Evolutionary conservation across 2,797 vertebrate species (phyloP), one percentile per base, ranked within the genome.

Genomic region (Neosilurus hyrtlii): DNA sequence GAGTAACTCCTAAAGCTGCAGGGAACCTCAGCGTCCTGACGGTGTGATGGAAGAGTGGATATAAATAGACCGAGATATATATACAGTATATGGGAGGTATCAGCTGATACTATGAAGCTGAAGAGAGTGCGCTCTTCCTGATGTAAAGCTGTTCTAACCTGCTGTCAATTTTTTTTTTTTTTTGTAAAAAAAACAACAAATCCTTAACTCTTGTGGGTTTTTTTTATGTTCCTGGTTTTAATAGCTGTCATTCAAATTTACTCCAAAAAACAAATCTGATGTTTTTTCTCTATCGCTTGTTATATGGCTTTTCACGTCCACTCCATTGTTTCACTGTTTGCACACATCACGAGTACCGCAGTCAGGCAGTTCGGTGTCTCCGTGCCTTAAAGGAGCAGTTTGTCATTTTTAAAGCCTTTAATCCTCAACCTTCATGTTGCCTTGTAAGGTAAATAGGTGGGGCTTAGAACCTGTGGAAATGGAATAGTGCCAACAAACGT

Each of bases 161-260:
- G 89, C 90, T 90, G 90, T 89, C n/a, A n/a, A n/a, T n/a, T n/a
- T 79, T 84, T 84, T 76, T 75, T 71, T 73, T 80, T 85, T 85
- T 72, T 82, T 59, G 54, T 70, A 80, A 52, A 73, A 67, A 79
- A 26, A 87, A 84, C 86, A 87, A 87, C 79, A 74, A 84, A 82
- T 87, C 79, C 71, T 86, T 82, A 77, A 84, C 30, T 56, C 14
- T 74, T 37, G 12, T n/a, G 15, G 15, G 22, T 35, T 8, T 15
- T 2, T 82, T 37, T 54, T 54, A 24, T 26, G 0, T 16, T 57
- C 66, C 68, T 75, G 79, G 43, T 85, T 84, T 83, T 88, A 87
- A 82, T 82, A 24, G 81, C 70, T 82, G 16, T 67, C 35, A 84
- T 79, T 82, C 61, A 56, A 84, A 84, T 85, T 59, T 87, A n/a